These are phyloP conservation scores for Parnassius glacialis DNA, from an alignment of 2,888 invertebrate genomes.

Conservation along the genomic window DNA sequence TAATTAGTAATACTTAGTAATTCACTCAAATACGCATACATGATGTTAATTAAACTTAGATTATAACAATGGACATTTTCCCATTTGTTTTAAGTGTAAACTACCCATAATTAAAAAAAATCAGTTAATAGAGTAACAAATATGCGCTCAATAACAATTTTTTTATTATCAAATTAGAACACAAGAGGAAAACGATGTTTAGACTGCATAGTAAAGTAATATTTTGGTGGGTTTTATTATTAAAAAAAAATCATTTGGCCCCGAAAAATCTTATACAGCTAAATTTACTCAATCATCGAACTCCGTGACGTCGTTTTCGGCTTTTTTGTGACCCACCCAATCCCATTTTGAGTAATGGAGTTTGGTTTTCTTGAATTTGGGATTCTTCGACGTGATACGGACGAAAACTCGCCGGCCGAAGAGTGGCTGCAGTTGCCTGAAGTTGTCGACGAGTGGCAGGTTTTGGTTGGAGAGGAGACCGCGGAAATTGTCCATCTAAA, in stretches of 20 bases:
- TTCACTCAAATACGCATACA: slow-evolving; percentile 52
- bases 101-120: slow-evolving; percentile 49
- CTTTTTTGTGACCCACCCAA: slow-evolving; percentile 80
- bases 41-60: slow-evolving; percentile 38
- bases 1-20: slow-evolving; percentile 46
- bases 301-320: slow-evolving; percentile 71
- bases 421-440: slow-evolving; percentile 84
- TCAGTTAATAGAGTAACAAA: slow-evolving; percentile 6
- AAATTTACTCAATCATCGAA: slow-evolving; percentile 61
- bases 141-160: slow-evolving; percentile 9
- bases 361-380: slow-evolving; percentile 80
- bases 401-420: slow-evolving; percentile 85
- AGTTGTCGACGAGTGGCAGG: slow-evolving; percentile 85
- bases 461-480: slow-evolving; percentile 83
- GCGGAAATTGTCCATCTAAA: slow-evolving; percentile 83
- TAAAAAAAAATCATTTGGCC: slow-evolving; percentile 5
- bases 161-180: slow-evolving; percentile 9
- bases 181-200: slow-evolving; percentile 6
- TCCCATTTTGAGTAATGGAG: slow-evolving; percentile 83
- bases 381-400: slow-evolving; percentile 80
- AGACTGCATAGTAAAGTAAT: slow-evolving; percentile 4
- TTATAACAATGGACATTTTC: slow-evolving; percentile 31
- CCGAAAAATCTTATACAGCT: not conserved
- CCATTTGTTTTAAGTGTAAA: slow-evolving; percentile 47
- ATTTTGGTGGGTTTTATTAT: slow-evolving; percentile 14